phyloP scores from a whole-genome alignment of 2,113 vertebrate genomes.

The Galbula dea region DNA sequence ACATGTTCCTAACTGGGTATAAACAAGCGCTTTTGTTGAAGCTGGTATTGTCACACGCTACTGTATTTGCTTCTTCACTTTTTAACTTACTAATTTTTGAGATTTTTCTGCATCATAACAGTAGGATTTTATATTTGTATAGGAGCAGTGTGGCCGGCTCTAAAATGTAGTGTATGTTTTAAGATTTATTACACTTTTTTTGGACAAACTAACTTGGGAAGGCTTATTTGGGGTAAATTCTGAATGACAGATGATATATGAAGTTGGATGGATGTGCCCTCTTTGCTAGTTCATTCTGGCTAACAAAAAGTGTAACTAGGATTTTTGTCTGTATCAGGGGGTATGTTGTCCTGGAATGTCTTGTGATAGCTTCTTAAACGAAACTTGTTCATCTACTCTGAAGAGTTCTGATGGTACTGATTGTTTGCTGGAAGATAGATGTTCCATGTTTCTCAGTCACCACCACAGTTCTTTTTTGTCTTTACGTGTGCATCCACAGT shows the following conservation, averaged over 20 bases:
- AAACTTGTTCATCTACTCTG: background rate
- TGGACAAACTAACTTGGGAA: background rate
- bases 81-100: background rate
- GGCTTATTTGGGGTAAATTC: background rate
- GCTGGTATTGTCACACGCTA: fast-evolving
- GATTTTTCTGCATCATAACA: background rate
- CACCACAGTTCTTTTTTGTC: background rate
- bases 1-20: fast-evolving
- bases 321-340: fast-evolving
- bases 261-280: background rate
- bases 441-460: fast-evolving
- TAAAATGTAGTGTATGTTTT: background rate
- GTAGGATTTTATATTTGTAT: background rate
- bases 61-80: fast-evolving
- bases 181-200: background rate
- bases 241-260: background rate
- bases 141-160: fast-evolving
- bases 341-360: background rate
- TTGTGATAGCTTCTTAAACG: background rate
- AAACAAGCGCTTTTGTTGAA: background rate
- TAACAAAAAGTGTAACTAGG: background rate
- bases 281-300: background rate
- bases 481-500: background rate
- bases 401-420: background rate
- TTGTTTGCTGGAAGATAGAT: background rate